These are phyloP conservation scores for Passerculus sandwichensis DNA, from an alignment of 2,797 vertebrate species.

Conservation along the genomic window DNA sequence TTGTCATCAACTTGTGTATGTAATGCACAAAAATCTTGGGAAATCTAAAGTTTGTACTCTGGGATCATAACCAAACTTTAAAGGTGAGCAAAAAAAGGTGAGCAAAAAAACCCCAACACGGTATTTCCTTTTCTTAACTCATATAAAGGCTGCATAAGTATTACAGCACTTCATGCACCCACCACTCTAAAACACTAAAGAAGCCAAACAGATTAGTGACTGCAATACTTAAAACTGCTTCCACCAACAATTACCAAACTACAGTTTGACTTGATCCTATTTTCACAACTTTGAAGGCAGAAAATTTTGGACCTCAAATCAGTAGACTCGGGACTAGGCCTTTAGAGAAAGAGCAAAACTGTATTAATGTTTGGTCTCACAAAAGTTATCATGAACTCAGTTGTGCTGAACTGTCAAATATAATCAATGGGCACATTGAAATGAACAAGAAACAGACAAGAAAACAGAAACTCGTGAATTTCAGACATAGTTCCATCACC, in stretches of 20 bases:
- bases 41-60: not conserved
- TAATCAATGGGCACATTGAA: not conserved
- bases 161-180: not conserved
- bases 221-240: not conserved
- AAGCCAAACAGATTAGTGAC: not conserved
- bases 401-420: not conserved
- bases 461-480: not conserved
- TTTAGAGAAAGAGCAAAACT: not conserved
- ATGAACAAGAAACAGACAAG: not conserved
- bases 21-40: not conserved
- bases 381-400: not conserved
- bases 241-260: not conserved
- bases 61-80: not conserved
- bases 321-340: not conserved
- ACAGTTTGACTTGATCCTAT: not conserved
- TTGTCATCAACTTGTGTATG: not conserved
- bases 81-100: not conserved
- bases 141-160: not conserved
- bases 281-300: not conserved
- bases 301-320: not conserved
- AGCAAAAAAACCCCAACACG: not conserved
- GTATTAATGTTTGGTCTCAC: constrained; percentile 16
- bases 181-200: not conserved
- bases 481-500: not conserved
- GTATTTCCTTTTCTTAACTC: not conserved